A percentile compares a stretch with the other conserved stretches of the same genome.
phyloP scores from a whole-genome alignment of 2,113 vertebrate genomes.

The Phodopus roborovskii region DNA sequence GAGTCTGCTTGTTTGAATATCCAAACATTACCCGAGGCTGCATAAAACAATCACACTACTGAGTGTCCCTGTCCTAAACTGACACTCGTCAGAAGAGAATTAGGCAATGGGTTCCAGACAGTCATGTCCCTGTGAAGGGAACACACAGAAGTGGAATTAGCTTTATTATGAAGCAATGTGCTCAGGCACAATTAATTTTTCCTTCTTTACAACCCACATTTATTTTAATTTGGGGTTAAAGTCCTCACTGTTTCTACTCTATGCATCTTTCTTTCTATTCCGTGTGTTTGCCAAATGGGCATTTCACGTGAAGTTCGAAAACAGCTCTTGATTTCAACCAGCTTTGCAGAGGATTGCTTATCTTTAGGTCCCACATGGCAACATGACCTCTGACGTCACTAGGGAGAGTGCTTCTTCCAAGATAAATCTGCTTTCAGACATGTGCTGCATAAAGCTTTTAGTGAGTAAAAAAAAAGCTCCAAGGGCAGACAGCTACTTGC shows the following conservation, averaged over 20 bases:
- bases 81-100: neutral
- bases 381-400: neutral
- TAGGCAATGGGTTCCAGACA: neutral
- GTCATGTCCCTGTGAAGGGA: neutral
- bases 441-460: neutral
- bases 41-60: rapidly evolving
- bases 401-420: neutral
- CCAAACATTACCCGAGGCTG: neutral
- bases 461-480: conserved; percentile 43
- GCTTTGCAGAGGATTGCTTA: conserved; percentile 5
- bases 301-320: neutral
- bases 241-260: neutral
- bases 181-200: neutral
- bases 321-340: neutral
- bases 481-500: neutral
- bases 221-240: conserved; percentile 27
- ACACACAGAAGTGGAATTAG: neutral
- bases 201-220: conserved; percentile 7
- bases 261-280: neutral
- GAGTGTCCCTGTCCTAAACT: neutral
- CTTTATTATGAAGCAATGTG: neutral
- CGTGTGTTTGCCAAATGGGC: neutral
- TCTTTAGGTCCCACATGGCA: conserved; percentile 59
- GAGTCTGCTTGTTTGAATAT: neutral
- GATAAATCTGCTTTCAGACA: conserved; percentile 32